Percentiles rank a stretch among this genome's conserved stretches.
These are phyloP conservation scores for Hippocampus guttulatus DNA, from an alignment of 2,113 vertebrate genomes.

Conservation along the genomic window DNA sequence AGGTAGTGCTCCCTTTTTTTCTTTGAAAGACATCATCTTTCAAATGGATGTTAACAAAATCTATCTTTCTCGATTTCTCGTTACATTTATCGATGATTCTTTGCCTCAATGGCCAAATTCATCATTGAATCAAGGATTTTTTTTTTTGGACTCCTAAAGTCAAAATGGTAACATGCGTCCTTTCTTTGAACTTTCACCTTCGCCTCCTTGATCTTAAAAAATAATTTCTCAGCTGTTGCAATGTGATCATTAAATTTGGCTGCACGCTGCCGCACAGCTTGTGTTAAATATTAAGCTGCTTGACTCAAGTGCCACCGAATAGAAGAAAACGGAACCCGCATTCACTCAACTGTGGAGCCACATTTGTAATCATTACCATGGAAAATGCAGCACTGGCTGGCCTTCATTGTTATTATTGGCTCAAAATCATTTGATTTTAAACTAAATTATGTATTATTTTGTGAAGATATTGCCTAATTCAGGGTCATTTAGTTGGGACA, in stretches of 20 bases:
- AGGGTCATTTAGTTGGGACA: not conserved
- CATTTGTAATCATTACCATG: not conserved
- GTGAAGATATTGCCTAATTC: not conserved
- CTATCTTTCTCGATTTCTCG: not conserved
- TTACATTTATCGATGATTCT: not conserved
- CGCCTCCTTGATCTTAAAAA: not conserved
- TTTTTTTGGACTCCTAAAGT: not conserved
- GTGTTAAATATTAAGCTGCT: conserved; percentile 53
- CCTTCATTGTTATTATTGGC: not conserved
- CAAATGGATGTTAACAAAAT: not conserved
- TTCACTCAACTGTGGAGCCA: not conserved
- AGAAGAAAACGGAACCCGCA: not conserved
- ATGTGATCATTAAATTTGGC: conserved; percentile 40
- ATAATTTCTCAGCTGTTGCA: conserved; percentile 8
- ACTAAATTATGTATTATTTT: not conserved
- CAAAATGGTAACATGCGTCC: not conserved
- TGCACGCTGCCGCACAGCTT: not conserved
- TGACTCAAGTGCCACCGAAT: conserved; percentile 1
- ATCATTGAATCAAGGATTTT: not conserved
- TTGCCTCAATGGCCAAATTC: not conserved
- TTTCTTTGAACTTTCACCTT: not conserved
- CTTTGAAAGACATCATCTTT: not conserved
- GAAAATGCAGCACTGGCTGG: not conserved
- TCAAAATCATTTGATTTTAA: not conserved
- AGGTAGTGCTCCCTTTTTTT: conserved; percentile 50